Evolutionary conservation across 2,888 invertebrate species (phyloP).

Genomic region (Oxytorus armatus): DNA sequence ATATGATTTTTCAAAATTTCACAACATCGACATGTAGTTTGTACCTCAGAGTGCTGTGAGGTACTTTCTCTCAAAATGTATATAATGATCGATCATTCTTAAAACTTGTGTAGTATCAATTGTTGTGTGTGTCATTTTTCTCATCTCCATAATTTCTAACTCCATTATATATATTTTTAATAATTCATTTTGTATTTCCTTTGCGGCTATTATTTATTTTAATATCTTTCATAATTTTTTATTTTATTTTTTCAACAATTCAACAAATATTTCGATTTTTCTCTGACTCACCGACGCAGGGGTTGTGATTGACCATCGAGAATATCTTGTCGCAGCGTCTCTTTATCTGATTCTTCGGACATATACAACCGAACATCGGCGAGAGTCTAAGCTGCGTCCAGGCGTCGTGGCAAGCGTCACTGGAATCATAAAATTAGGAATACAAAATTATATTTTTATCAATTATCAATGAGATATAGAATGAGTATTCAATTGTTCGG

Average conservation of each 20-base stretch:
- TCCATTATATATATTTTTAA: not conserved
- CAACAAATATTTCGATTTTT: conserved; percentile 14
- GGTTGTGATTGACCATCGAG: conserved; percentile 95
- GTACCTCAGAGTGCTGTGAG: conserved; percentile 63
- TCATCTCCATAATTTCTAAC: not conserved
- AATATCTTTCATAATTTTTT: not conserved
- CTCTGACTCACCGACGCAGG: conserved; percentile 93
- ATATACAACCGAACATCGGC: conserved; percentile 96
- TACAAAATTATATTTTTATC: conserved; percentile 1
- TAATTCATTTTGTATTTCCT: not conserved
- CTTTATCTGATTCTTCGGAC: conserved; percentile 95
- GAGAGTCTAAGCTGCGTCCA: conserved; percentile 95
- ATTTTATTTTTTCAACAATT: not conserved
- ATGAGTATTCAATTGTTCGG: conserved; percentile 8
- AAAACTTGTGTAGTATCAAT: conserved; percentile 47
- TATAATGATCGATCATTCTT: conserved; percentile 47
- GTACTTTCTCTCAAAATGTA: conserved; percentile 49
- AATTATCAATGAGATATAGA: not conserved
- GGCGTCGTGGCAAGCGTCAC: conserved; percentile 93
- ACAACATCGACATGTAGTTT: conserved; percentile 69
- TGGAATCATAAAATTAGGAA: conserved; percentile 82
- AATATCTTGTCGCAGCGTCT: conserved; percentile 95
- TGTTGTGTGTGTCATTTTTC: conserved; percentile 48
- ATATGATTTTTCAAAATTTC: conserved; percentile 57
- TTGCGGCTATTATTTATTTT: not conserved